Percentiles rank a stretch among this genome's conserved stretches.
Evolutionary conservation across 2,113 vertebrate species (phyloP).

Genomic region (Donacobius atricapilla): DNA sequence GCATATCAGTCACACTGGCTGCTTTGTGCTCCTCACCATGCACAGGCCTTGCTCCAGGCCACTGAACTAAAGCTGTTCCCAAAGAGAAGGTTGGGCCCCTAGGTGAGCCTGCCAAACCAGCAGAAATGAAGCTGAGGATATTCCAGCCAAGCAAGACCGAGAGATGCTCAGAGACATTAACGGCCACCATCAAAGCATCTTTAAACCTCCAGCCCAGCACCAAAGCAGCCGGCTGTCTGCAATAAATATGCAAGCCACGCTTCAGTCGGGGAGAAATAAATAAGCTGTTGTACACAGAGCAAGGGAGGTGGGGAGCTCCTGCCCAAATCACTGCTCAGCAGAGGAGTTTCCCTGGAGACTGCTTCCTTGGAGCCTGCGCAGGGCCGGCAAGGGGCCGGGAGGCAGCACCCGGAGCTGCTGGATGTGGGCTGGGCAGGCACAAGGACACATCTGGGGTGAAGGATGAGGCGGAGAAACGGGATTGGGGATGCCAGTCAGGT

Average conservation of each 20-base stretch:
- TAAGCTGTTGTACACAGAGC: not conserved
- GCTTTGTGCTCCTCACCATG: not conserved
- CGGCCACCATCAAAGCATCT: not conserved
- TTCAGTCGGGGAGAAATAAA: not conserved
- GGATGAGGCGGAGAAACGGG: not conserved
- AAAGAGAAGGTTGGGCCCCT: not conserved
- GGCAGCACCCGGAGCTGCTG: not conserved
- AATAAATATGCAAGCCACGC: slow-evolving; percentile 25
- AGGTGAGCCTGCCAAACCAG: not conserved
- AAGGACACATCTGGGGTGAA: not conserved
- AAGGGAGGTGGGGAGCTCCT: slow-evolving; percentile 43
- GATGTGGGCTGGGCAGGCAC: not conserved
- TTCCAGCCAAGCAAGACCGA: not conserved
- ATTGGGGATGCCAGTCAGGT: rapidly evolving
- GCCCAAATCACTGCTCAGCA: not conserved
- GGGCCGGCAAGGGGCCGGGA: not conserved
- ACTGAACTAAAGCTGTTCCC: not conserved
- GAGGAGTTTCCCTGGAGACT: slow-evolving; percentile 11
- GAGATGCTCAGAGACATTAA: not conserved
- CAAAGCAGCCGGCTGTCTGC: not conserved
- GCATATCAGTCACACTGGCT: not conserved
- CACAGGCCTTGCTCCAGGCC: not conserved
- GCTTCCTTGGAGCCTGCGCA: not conserved
- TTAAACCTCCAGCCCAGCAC: not conserved
- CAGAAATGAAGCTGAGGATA: not conserved